Percentiles rank a stretch among this genome's conserved stretches.
Evolutionary conservation across 2,113 vertebrate species (phyloP).

Genomic region (Syrmaticus mikado): DNA sequence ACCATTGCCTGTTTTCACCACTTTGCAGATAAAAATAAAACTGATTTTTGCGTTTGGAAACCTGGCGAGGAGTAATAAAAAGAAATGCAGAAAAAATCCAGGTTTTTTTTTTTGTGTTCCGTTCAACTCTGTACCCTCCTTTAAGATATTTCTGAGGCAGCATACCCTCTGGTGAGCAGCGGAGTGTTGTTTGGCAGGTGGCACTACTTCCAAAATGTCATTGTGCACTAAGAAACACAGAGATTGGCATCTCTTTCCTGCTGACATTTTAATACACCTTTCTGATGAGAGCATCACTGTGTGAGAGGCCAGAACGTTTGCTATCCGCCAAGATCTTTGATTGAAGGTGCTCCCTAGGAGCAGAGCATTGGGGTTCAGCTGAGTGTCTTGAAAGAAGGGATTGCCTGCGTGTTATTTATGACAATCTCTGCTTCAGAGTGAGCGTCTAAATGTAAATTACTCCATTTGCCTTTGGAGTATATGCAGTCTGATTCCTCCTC

Average conservation of each 20-base stretch:
- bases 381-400: conserved; percentile 38
- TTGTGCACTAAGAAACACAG: neutral
- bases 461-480: conserved; percentile 59
- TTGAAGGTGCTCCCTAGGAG: conserved; percentile 54
- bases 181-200: conserved; percentile 53
- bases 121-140: neutral
- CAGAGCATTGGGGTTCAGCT: conserved; percentile 1
- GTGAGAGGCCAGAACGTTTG: conserved; percentile 43
- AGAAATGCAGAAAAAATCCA: neutral
- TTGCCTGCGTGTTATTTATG: conserved; percentile 38
- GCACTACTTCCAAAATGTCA: conserved; percentile 70
- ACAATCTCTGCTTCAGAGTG: conserved; percentile 48
- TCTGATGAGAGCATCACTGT: conserved; percentile 51
- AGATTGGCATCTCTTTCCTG: conserved; percentile 63
- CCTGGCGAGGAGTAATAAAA: neutral
- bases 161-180: conserved; percentile 16
- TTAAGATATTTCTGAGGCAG: neutral
- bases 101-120: neutral
- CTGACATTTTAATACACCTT: conserved; percentile 70
- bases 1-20: neutral
- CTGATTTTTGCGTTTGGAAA: neutral
- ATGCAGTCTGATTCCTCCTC: conserved; percentile 51
- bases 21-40: neutral
- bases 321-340: conserved; percentile 26
- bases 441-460: conserved; percentile 67